Conservation (phyloP, 2,888 invertebrate genomes). For the Galerucella nymphaeae region DNA sequence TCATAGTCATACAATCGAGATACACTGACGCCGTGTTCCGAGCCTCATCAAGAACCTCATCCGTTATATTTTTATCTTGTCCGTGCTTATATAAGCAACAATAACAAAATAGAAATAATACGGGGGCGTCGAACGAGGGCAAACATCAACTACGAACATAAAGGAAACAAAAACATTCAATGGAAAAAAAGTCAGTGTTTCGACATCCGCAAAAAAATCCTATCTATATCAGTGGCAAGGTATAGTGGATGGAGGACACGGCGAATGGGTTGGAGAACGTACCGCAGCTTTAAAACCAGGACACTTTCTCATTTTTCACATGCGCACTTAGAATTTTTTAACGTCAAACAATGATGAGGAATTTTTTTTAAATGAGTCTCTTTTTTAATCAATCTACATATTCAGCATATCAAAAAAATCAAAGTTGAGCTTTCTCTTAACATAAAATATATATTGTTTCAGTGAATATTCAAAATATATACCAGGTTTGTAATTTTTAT, state of each 20-base stretch:
- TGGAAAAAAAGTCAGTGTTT: slow-evolving; percentile 40
- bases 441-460: too few species aligned
- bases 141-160: slow-evolving; percentile 11
- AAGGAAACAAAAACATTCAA: slow-evolving; percentile 32
- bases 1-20: background rate
- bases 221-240: slow-evolving; percentile 58
- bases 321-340: slow-evolving; percentile 57
- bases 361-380: slow-evolving; percentile 23
- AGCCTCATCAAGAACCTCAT: slow-evolving; percentile 17
- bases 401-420: background rate
- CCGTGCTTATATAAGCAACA: slow-evolving; percentile 22
- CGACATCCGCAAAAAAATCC: slow-evolving; percentile 49
- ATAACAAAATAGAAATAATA: slow-evolving; percentile 27
- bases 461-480: too few species aligned
- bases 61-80: slow-evolving; percentile 20
- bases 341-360: too few species aligned
- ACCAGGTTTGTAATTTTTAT: too few species aligned
- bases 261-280: slow-evolving; percentile 54
- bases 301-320: slow-evolving; percentile 58
- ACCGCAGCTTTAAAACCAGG: slow-evolving; percentile 59
- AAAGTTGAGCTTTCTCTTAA: too few species aligned
- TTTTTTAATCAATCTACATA: background rate
- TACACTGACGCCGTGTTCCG: background rate
- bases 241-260: slow-evolving; percentile 51
- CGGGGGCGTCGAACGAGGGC: slow-evolving; percentile 12